phyloP scores from a whole-genome alignment of 2,888 invertebrate species.

The Adineta ricciae region DNA sequence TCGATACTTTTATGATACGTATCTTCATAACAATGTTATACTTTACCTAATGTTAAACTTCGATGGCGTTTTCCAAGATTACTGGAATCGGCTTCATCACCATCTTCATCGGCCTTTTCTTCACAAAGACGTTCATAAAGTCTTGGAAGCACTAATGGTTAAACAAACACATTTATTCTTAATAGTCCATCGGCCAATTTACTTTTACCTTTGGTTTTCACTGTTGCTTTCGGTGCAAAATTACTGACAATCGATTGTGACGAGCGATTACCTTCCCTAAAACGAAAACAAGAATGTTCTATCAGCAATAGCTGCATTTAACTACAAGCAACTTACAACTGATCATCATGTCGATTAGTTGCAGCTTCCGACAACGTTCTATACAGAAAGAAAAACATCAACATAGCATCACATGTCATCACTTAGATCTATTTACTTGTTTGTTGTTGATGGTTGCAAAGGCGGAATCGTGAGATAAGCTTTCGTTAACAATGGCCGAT shows the following conservation, averaged over 20 bases:
- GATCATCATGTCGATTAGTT: conserved; percentile 18
- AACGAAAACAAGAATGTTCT: not conserved
- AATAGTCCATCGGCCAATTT: not conserved
- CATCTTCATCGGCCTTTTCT: not conserved
- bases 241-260: not conserved
- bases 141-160: not conserved
- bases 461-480: not conserved
- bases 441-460: not conserved
- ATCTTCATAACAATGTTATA: not conserved
- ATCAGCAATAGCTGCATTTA: not conserved
- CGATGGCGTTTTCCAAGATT: not conserved
- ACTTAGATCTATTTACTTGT: not conserved
- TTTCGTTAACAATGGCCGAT: conserved; percentile 17
- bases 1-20: no score
- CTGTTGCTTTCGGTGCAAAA: conserved; percentile 23
- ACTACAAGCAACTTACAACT: not conserved
- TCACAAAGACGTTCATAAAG: conserved; percentile 7
- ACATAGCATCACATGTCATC: no score
- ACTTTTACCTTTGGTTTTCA: conserved; percentile 12
- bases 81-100: not conserved
- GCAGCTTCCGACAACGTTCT: not conserved
- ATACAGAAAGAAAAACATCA: not conserved
- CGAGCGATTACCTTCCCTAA: not conserved
- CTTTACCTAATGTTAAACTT: not conserved
- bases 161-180: not conserved